phyloP scores from a whole-genome alignment of 2,888 invertebrate species.

The Eurytoma adleriae region DNA sequence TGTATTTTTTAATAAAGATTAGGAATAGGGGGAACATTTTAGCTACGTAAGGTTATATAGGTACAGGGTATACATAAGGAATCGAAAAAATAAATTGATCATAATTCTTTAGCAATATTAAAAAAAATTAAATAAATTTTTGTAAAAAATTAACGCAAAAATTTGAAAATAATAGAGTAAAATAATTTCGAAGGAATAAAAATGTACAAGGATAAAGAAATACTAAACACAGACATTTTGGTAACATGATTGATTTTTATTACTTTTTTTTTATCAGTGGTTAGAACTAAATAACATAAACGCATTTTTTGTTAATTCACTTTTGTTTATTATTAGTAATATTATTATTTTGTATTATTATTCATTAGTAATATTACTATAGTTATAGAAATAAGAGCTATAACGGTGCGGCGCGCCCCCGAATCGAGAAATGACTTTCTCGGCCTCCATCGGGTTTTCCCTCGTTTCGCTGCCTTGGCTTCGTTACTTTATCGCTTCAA shows the following conservation, averaged over 20 bases:
- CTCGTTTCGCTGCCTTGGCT: constrained; percentile 42
- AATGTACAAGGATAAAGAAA: constrained; percentile 19
- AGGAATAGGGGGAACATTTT: too few species aligned
- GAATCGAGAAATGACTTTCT: constrained; percentile 52
- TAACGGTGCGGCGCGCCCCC: constrained; percentile 70
- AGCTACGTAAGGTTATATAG: too few species aligned
- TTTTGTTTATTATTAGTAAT: constrained; percentile 69
- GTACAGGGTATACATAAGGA: too few species aligned
- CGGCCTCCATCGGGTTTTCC: constrained; percentile 53
- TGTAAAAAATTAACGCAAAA: too few species aligned
- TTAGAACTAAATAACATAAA: constrained; percentile 75
- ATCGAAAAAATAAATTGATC: too few species aligned
- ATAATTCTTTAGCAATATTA: too few species aligned
- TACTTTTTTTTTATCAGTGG: constrained; percentile 68
- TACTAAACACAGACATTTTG: constrained; percentile 58
- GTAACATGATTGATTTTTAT: constrained; percentile 74
- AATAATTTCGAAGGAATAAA: not conserved
- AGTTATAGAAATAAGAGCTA: constrained; percentile 70
- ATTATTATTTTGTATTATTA: constrained; percentile 58
- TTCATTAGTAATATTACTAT: constrained; percentile 56
- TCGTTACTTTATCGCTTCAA: constrained; percentile 28
- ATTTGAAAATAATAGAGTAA: not conserved
- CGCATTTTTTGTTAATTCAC: constrained; percentile 70
- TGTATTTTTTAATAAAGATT: too few species aligned
- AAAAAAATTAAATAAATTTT: too few species aligned